Conservation (phyloP, 2,888 invertebrate genomes). For the Blera fallax region DNA sequence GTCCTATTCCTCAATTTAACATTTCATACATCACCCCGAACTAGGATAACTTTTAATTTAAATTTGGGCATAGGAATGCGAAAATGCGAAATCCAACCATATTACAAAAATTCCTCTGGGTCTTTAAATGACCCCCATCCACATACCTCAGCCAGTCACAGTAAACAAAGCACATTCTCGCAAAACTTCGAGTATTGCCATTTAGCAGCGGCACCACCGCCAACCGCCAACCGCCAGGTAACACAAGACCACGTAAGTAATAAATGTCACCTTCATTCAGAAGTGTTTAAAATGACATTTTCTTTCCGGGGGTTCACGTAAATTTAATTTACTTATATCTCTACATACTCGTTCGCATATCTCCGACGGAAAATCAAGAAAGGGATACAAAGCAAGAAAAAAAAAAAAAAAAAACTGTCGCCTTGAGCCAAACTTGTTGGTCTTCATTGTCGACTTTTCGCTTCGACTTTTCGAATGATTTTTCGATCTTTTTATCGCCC, state of each 20-base stretch:
- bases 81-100: conserved; percentile 11
- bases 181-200: conserved; percentile 7
- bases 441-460: conserved; percentile 28
- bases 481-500: conserved; percentile 65
- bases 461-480: conserved; percentile 44
- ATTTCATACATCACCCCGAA: neutral
- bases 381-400: conserved; percentile 8
- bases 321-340: conserved; percentile 58
- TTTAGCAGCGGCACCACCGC: conserved; percentile 13
- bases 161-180: conserved; percentile 28
- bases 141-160: neutral
- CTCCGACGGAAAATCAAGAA: conserved; percentile 10
- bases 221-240: conserved; percentile 27
- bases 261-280: conserved; percentile 71
- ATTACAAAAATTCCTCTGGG: conserved; percentile 21
- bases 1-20: no score
- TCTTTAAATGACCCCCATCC: neutral
- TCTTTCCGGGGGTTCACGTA: conserved; percentile 71
- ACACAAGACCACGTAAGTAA: conserved; percentile 65
- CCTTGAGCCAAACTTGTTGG: conserved; percentile 64
- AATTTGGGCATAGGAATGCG: conserved; percentile 38
- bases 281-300: conserved; percentile 72
- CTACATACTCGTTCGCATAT: conserved; percentile 6
- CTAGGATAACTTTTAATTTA: conserved; percentile 9
- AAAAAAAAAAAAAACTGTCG: conserved; percentile 39